These are phyloP conservation scores for Pantherophis vulpinus DNA, from an alignment of 2,797 vertebrate genomes.

Conservation along the genomic window DNA sequence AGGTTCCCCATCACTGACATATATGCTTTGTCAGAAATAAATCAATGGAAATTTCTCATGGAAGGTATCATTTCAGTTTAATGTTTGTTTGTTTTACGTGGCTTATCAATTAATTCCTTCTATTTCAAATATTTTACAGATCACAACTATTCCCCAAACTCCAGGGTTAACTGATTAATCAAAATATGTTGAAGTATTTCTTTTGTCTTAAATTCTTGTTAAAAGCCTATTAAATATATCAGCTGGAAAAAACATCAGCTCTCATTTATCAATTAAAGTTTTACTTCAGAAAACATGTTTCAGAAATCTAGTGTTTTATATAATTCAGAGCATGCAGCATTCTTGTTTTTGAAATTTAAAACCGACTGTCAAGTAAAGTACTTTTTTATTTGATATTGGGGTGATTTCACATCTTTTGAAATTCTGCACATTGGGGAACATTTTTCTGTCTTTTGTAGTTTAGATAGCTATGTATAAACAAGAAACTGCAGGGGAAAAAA, in stretches of 20 bases:
- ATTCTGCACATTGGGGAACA: conserved; percentile 10
- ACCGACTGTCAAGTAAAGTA: conserved; percentile 24
- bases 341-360: not conserved
- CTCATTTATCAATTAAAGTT: not conserved
- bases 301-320: too few relatives aligned
- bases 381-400: conserved; percentile 10
- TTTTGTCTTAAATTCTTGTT: not conserved
- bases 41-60: not conserved
- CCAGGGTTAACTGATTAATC: not conserved
- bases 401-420: conserved; percentile 24
- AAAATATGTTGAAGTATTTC: not conserved
- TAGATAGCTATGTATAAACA: conserved; percentile 32
- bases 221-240: conserved; percentile 1
- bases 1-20: too few relatives aligned
- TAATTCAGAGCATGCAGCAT: not conserved
- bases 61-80: not conserved
- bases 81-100: not conserved
- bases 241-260: conserved; percentile 26
- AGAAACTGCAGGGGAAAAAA: conserved; percentile 8
- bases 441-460: conserved; percentile 25
- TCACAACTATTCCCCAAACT: not conserved
- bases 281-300: not conserved
- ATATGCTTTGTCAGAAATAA: not conserved
- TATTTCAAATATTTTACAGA: not conserved
- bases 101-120: not conserved